Evolutionary conservation across 1,140 invertebrate genomes (phyloP).

Genomic region (Cheumatopsyche charites): DNA sequence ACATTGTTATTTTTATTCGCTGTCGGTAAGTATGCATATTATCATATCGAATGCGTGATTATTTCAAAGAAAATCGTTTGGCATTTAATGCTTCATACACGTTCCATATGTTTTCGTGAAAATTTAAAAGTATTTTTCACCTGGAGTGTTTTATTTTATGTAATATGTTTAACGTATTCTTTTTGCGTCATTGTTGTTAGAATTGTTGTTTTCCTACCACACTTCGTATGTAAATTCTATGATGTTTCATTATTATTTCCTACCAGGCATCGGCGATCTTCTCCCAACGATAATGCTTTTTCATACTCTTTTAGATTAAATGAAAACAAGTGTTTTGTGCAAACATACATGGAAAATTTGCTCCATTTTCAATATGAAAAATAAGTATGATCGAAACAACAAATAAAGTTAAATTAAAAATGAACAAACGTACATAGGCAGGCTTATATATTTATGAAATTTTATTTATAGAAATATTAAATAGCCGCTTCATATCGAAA

Average conservation of each 20-base stretch:
- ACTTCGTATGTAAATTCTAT: conserved; percentile 16
- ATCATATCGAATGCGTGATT: no score
- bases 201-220: neutral
- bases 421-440: neutral
- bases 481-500: neutral
- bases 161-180: neutral
- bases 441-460: neutral
- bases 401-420: neutral
- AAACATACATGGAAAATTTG: neutral
- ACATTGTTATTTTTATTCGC: no score
- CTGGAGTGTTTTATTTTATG: no score
- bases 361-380: neutral
- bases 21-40: no score
- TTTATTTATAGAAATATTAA: neutral
- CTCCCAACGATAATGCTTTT: conserved; percentile 5
- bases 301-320: conserved; percentile 13
- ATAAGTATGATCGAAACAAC: neutral
- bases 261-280: neutral
- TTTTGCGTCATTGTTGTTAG: neutral
- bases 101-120: no score
- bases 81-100: no score
- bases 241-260: conserved; percentile 13
- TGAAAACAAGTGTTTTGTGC: conserved; percentile 3
- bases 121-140: no score
- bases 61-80: no score